phyloP scores from a whole-genome alignment of 92 coral and sea anemone species.

The Zoanthus sociatus region DNA sequence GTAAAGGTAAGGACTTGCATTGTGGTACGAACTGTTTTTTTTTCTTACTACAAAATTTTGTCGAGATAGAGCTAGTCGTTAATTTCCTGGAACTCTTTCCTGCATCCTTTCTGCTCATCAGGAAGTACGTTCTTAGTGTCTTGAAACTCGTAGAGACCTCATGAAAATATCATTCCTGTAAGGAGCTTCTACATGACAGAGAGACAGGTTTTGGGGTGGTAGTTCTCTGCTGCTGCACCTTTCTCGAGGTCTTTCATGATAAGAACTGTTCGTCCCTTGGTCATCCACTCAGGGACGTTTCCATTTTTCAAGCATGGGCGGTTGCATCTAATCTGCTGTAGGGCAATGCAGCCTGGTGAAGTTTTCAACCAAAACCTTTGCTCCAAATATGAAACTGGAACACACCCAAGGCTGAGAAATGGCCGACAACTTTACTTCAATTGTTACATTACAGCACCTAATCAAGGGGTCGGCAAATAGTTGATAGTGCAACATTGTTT shows the following conservation, averaged over 20 bases:
- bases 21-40: neutral
- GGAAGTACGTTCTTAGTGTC: constrained; percentile 12
- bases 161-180: constrained; percentile 20
- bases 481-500: no score
- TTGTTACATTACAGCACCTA: no score
- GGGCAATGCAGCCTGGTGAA: no score
- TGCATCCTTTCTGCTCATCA: constrained; percentile 56
- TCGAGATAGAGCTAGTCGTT: neutral
- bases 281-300: constrained; percentile 55
- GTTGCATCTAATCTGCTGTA: neutral
- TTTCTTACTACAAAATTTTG: neutral
- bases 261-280: constrained; percentile 39
- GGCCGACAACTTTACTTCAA: no score
- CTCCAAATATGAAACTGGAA: no score
- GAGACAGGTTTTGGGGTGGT: constrained; percentile 21
- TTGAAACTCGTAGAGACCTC: constrained; percentile 18
- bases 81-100: constrained; percentile 35
- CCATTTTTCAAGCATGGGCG: constrained; percentile 10
- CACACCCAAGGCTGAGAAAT: no score
- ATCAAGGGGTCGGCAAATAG: no score
- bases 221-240: constrained; percentile 8
- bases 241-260: constrained; percentile 15
- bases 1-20: constrained; percentile 22
- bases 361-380: no score
- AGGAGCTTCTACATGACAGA: constrained; percentile 27